Evolutionary conservation across 1,140 invertebrate species (phyloP).

Genomic region (Hestina assimilis): DNA sequence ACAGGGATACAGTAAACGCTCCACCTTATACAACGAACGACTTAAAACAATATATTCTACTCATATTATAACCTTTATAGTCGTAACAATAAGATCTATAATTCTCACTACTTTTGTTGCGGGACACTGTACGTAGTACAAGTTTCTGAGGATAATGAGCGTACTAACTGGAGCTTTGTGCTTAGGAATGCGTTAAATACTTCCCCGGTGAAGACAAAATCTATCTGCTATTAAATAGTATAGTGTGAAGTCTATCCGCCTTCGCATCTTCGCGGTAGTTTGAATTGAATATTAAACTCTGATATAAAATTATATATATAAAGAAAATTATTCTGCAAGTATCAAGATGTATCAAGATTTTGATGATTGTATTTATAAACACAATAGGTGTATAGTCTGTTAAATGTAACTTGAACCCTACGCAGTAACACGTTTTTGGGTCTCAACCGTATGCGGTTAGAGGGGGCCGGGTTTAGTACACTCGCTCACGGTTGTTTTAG

Average conservation of each 20-base stretch:
- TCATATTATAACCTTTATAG: conserved; percentile 4
- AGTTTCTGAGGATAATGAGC: conserved; percentile 49
- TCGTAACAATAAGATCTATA: conserved; percentile 1
- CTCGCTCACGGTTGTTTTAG: no score
- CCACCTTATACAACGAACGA: not conserved
- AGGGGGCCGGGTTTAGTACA: no score
- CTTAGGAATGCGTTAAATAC: conserved; percentile 36
- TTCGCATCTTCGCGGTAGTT: conserved; percentile 29
- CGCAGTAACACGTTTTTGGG: no score
- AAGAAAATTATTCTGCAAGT: no score
- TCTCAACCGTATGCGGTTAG: no score
- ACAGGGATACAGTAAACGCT: conserved; percentile 15
- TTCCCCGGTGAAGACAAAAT: conserved; percentile 31
- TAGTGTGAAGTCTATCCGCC: conserved; percentile 25
- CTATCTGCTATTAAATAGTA: conserved; percentile 35
- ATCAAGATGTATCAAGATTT: no score
- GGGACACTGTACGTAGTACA: conserved; percentile 23
- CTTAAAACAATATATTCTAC: not conserved
- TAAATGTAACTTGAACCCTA: no score
- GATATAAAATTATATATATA: not conserved
- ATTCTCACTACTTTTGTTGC: not conserved
- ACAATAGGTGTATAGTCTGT: no score
- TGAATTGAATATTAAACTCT: conserved; percentile 29
- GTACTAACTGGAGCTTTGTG: conserved; percentile 49
- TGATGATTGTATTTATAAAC: no score